phyloP scores from a whole-genome alignment of 1,140 invertebrate genomes.

The Myzus persicae region DNA sequence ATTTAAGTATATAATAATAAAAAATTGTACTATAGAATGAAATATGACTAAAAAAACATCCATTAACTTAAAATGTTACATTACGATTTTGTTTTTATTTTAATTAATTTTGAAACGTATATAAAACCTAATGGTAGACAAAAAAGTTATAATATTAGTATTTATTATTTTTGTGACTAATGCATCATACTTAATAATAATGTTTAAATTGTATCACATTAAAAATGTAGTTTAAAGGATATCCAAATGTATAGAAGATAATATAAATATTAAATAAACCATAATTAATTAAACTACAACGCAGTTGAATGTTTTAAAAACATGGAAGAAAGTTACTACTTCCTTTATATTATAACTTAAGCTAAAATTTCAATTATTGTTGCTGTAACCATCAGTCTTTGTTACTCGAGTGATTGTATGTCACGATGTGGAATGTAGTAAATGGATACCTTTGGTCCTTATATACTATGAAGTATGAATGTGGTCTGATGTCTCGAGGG shows the following conservation, averaged over 20 bases:
- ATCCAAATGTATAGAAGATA: background rate
- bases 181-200: background rate
- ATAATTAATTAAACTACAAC: background rate
- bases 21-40: too few species aligned
- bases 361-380: slow-evolving; percentile 20
- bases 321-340: background rate
- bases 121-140: background rate
- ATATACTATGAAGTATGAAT: background rate
- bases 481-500: background rate
- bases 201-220: background rate
- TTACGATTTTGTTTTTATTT: too few species aligned
- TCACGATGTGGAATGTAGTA: background rate
- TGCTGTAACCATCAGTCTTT: background rate
- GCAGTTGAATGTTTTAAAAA: background rate
- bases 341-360: background rate
- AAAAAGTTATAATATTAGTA: too few species aligned
- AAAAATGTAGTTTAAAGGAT: background rate
- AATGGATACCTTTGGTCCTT: slow-evolving; percentile 17
- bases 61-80: too few species aligned
- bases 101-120: background rate
- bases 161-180: too few species aligned
- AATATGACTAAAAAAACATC: too few species aligned
- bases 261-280: background rate
- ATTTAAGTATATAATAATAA: too few species aligned
- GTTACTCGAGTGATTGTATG: slow-evolving; percentile 16